Base-by-base conservation (phyloP, 1,140 invertebrate genomes). In the Idris sp. region DNA sequence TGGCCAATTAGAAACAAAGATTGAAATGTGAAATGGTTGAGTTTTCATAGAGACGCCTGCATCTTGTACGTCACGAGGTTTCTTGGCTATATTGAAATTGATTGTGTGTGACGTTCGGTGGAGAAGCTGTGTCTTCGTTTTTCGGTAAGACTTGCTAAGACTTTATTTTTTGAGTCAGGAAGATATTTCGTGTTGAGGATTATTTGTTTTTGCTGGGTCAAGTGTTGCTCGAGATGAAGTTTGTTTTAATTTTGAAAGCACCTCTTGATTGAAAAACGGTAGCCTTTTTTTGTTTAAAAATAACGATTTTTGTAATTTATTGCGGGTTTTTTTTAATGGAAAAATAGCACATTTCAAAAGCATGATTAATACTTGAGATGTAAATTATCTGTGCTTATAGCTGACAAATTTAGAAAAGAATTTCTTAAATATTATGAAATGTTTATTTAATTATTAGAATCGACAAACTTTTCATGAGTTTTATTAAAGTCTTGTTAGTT, bases 1-100 rank as follows among this genome's bases (percentile, higher is more conserved):
- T 11, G 11, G n/a, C 67, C 67, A 72, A 72, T 72, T 59, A 25
- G 7, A 16, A 7, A 1, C 18, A n/a, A n/a, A n/a, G n/a, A n/a
- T 11, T 9, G 53, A 61, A 69, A 48, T 48, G 33, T 5, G 56
- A 10, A 25, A 46, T 36, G 53, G 64, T 46, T 51, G 26, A 31
- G 18, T 2, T 56, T 9, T 31, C 7, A 33, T 13, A n/a, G 33
- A 8, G 53, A 68, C 18, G 64, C 54, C 46, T 38, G 54, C 30
- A 25, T 40, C 5, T 36, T 26, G 16, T 54, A 40, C 31, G 53
- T 58, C 54, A 69, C 28, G 46, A 46, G 19, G 4, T 19, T 8
- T 10, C 36, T 10, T 59, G 22, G 41, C 46, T 58, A 28, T 4
- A 0, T n/a, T n/a, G n/a, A n/a, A n/a, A n/a, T n/a, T n/a, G n/a